A percentile compares a stretch with the other conserved stretches of the same genome.
phyloP scores from a whole-genome alignment of 2,113 vertebrate genomes.

The Scophthalmus maximus region DNA sequence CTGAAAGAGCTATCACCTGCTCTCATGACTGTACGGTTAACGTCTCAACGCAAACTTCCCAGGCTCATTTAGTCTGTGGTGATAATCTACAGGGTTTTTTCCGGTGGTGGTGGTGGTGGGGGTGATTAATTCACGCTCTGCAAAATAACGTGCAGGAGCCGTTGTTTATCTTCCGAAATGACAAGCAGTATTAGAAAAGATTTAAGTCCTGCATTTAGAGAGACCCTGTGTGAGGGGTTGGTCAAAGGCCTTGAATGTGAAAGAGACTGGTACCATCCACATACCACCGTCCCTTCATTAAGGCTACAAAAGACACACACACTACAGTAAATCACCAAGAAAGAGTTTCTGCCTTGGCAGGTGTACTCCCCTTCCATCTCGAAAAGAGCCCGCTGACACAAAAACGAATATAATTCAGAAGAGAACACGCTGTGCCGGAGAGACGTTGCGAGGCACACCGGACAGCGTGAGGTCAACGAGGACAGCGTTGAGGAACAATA shows the following conservation, averaged over 20 bases:
- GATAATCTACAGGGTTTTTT: slow-evolving; percentile 6
- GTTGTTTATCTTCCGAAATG: slow-evolving; percentile 55
- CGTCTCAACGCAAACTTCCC: slow-evolving; percentile 23
- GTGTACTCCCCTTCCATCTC: slow-evolving; percentile 74
- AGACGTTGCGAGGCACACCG: slow-evolving; percentile 34
- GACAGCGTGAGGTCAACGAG: slow-evolving; percentile 36
- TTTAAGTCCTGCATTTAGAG: slow-evolving; percentile 58
- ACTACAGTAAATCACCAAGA: slow-evolving; percentile 77
- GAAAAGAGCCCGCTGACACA: slow-evolving; percentile 53
- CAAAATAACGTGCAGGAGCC: slow-evolving; percentile 42
- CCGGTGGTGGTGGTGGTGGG: too few relatives aligned
- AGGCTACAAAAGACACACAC: slow-evolving; percentile 73
- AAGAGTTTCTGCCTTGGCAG: slow-evolving; percentile 77
- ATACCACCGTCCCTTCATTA: slow-evolving; percentile 80
- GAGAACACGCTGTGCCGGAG: slow-evolving; percentile 42
- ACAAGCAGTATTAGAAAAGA: slow-evolving; percentile 66
- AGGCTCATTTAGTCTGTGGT: neutral
- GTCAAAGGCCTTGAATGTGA: slow-evolving; percentile 75
- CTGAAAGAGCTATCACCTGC: slow-evolving; percentile 75
- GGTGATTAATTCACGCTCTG: slow-evolving; percentile 41
- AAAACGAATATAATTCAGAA: slow-evolving; percentile 63
- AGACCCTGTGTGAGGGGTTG: slow-evolving; percentile 25
- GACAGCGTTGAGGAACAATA: slow-evolving; percentile 47
- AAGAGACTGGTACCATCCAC: slow-evolving; percentile 79
- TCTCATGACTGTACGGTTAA: slow-evolving; percentile 36